Conservation (phyloP, 2,888 invertebrate species). For the Polyploca ridens region DNA sequence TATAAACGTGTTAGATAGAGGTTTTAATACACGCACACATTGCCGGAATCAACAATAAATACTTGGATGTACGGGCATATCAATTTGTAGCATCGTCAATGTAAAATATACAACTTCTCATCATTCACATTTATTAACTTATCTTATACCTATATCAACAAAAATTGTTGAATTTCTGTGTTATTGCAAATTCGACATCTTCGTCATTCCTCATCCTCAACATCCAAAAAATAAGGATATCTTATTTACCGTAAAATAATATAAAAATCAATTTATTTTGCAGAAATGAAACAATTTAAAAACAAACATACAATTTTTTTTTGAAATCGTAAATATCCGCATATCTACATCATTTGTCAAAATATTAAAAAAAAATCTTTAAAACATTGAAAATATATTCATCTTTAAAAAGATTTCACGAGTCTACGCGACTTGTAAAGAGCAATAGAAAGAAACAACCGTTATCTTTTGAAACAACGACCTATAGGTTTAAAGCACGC, state of each 20-base stretch:
- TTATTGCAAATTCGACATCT: background rate
- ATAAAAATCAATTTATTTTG: no score
- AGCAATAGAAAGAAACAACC: slow-evolving; percentile 24
- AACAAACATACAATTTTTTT: no score
- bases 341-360: no score
- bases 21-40: slow-evolving; percentile 72
- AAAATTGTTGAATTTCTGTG: slow-evolving; percentile 39
- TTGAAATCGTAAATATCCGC: no score
- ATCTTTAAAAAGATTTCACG: no score
- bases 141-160: slow-evolving; percentile 47
- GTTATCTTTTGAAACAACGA: slow-evolving; percentile 27
- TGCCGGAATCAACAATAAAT: slow-evolving; percentile 56
- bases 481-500: slow-evolving; percentile 25
- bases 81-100: slow-evolving; percentile 68
- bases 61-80: slow-evolving; percentile 55
- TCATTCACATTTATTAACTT: no score
- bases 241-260: no score
- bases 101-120: slow-evolving; percentile 61
- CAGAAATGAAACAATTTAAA: no score
- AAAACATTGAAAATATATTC: no score
- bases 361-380: no score
- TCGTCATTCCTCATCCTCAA: no score
- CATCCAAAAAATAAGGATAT: background rate
- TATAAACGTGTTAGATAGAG: slow-evolving; percentile 72
- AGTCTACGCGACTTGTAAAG: background rate